These are phyloP conservation scores for Caenorhabditis sulstoni DNA, from an alignment of 2,888 invertebrate genomes.

Conservation along the genomic window DNA sequence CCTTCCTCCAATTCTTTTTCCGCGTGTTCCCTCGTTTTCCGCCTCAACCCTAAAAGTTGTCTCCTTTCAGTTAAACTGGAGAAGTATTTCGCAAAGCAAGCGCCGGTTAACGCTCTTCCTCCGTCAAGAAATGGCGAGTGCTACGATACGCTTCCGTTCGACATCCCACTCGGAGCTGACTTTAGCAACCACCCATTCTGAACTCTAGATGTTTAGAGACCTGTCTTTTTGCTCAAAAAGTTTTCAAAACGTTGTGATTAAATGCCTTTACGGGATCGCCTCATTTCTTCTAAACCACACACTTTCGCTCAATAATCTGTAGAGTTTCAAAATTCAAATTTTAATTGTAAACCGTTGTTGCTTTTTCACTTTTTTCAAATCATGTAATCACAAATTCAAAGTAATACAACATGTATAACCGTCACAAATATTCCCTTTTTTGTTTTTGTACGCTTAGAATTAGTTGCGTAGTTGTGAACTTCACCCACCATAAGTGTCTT, in stretches of 20 bases:
- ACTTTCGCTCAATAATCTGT: conserved; percentile 7
- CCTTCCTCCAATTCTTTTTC: too few relatives aligned
- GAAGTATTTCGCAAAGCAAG: conserved; percentile 80
- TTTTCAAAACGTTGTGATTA: conserved; percentile 27
- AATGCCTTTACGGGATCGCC: not conserved
- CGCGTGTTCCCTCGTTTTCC: too few relatives aligned
- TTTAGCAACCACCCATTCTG: conserved; percentile 53
- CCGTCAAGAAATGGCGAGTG: conserved; percentile 26
- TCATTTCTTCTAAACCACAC: not conserved
- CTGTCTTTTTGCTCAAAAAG: conserved; percentile 29
- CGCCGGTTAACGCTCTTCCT: conserved; percentile 21
- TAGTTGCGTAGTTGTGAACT: not conserved
- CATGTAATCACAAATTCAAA: conserved; percentile 17
- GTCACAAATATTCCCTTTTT: not conserved
- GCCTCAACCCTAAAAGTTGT: not conserved
- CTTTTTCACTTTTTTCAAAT: conserved; percentile 25
- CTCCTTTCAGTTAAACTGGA: conserved; percentile 79
- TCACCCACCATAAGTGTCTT: not conserved
- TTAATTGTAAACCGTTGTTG: conserved; percentile 56
- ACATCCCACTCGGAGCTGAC: conserved; percentile 52
- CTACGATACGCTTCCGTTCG: conserved; percentile 38
- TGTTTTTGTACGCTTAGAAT: not conserved
- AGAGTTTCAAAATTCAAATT: conserved; percentile 19
- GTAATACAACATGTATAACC: not conserved
- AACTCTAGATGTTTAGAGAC: not conserved